These are phyloP conservation scores for Archips xylosteana DNA, from an alignment of 2,888 invertebrate genomes.

Conservation along the genomic window DNA sequence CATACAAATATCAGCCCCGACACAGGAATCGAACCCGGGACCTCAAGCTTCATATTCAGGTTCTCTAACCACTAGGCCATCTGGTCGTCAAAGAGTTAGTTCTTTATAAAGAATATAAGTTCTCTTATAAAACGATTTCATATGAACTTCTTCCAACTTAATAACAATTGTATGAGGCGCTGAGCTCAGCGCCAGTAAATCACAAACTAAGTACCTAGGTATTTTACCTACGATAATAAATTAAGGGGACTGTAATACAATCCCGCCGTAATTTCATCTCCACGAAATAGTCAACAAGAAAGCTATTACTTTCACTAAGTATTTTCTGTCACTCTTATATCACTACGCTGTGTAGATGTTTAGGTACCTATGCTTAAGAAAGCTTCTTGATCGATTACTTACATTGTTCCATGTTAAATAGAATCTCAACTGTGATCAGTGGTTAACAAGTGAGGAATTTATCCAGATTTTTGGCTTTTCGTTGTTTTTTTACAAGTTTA, in stretches of 20 bases:
- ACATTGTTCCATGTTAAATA: background rate
- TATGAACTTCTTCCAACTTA: background rate
- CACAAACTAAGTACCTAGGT: slow-evolving; percentile 7
- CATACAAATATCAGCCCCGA: too few species aligned
- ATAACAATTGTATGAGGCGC: background rate
- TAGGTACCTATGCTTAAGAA: background rate
- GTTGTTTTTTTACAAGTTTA: too few species aligned
- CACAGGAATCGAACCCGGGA: too few species aligned
- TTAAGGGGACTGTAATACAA: slow-evolving; percentile 19
- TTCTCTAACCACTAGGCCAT: too few species aligned
- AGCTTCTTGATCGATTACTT: slow-evolving; percentile 9
- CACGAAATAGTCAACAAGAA: slow-evolving; percentile 14
- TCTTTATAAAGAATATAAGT: background rate
- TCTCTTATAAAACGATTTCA: background rate
- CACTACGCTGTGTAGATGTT: background rate
- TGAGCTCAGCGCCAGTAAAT: slow-evolving; percentile 18
- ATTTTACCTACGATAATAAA: slow-evolving; percentile 19
- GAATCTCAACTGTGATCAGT: background rate
- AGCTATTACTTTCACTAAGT: slow-evolving; percentile 16
- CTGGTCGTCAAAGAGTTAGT: too few species aligned
- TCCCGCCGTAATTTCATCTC: slow-evolving; percentile 20
- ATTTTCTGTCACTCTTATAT: slow-evolving; percentile 7
- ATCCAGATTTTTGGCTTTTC: too few species aligned
- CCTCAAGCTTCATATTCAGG: too few species aligned
- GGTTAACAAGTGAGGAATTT: background rate